Evolutionary conservation across 1,140 invertebrate genomes (phyloP).

Genomic region (Pseudomyrmex sp.): DNA sequence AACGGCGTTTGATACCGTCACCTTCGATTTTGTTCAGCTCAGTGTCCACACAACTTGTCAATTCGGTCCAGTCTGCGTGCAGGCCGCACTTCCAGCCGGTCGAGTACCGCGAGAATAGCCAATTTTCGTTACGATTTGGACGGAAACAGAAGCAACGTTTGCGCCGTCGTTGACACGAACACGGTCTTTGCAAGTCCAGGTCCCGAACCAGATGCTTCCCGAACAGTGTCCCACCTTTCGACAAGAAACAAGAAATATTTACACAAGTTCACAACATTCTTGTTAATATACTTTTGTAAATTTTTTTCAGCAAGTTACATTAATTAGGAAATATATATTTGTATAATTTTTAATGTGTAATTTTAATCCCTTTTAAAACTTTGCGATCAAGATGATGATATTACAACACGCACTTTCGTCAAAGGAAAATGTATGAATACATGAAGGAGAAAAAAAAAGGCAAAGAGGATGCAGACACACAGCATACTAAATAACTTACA

Average conservation of each 20-base stretch:
- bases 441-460: slow-evolving; percentile 37
- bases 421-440: slow-evolving; percentile 34
- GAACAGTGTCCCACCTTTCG: slow-evolving; percentile 94
- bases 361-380: not conserved
- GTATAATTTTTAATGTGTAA: not conserved
- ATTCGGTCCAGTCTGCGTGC: slow-evolving; percentile 99
- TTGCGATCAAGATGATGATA: not conserved
- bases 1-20: slow-evolving; percentile 91
- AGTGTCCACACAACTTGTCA: slow-evolving; percentile 95
- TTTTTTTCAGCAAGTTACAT: not conserved
- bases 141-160: slow-evolving; percentile 97
- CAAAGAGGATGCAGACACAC: slow-evolving; percentile 53
- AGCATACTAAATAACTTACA: slow-evolving; percentile 68
- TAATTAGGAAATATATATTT: not conserved
- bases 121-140: slow-evolving; percentile 95
- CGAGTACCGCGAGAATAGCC: slow-evolving; percentile 99
- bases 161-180: slow-evolving; percentile 93
- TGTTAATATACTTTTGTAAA: no score
- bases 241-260: slow-evolving; percentile 34
- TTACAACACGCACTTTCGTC: slow-evolving; percentile 19
- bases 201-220: slow-evolving; percentile 97
- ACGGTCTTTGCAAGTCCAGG: slow-evolving; percentile 95
- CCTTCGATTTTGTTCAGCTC: slow-evolving; percentile 95
- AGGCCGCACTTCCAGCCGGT: slow-evolving; percentile 99
- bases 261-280: not conserved